Conservation (phyloP, 2,797 vertebrate genomes). For the Hipposideros larvatus region DNA sequence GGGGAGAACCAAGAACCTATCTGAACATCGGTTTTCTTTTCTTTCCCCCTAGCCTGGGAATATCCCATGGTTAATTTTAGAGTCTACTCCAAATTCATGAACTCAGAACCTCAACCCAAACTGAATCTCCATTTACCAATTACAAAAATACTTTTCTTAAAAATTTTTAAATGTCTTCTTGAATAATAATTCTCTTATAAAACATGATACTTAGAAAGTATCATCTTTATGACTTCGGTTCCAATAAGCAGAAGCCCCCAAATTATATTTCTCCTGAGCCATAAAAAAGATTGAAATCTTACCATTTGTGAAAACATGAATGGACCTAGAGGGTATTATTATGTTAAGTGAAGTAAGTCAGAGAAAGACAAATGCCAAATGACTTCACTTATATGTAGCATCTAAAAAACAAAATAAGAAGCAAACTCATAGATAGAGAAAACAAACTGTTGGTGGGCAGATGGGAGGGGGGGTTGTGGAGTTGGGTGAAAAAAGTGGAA, state of each 20-base stretch:
- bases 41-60: background rate
- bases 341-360: background rate
- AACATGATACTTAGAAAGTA: background rate
- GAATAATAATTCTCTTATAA: background rate
- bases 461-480: background rate
- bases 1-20: background rate
- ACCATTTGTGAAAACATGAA: background rate
- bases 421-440: background rate
- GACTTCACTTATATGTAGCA: background rate
- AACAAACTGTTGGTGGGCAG: background rate
- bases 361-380: background rate
- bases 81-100: background rate
- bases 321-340: background rate
- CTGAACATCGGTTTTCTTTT: background rate
- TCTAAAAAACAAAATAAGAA: background rate
- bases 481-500: background rate
- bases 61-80: background rate
- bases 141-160: background rate
- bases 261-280: background rate
- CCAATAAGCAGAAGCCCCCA: background rate
- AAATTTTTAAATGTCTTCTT: background rate
- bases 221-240: background rate
- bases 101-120: background rate
- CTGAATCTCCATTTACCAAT: background rate
- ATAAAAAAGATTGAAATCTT: background rate